Percentiles rank a stretch among this genome's conserved stretches.
Evolutionary conservation across 64 coral and sea anemone species (phyloP).

Genomic region (Actinia equina): DNA sequence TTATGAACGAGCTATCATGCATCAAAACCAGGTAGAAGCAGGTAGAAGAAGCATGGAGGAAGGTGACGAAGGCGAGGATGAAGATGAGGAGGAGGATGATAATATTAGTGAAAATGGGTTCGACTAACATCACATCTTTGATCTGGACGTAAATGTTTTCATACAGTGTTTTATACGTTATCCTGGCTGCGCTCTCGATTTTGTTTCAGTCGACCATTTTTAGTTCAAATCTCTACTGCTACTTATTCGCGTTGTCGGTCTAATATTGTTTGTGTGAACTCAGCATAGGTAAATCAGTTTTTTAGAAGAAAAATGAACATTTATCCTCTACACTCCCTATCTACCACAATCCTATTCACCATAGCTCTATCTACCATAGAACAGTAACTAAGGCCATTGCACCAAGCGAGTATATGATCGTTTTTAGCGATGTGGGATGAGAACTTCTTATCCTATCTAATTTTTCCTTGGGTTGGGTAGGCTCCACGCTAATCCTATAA

Average conservation of each 20-base stretch:
- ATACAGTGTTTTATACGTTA: neutral
- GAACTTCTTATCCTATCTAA: too few species aligned
- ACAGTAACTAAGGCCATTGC: too few species aligned
- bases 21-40: conserved; percentile 48
- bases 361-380: too few species aligned
- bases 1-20: conserved; percentile 57
- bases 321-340: too few species aligned
- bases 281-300: neutral
- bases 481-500: neutral
- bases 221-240: neutral
- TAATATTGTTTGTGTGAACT: neutral
- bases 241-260: conserved; percentile 1
- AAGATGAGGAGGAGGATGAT: conserved; percentile 19
- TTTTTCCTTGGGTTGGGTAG: too few species aligned
- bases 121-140: conserved; percentile 13
- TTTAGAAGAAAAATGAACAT: too few species aligned
- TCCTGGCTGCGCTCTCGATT: too few species aligned
- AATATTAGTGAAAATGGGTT: conserved; percentile 49
- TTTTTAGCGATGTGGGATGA: too few species aligned
- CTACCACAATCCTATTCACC: too few species aligned
- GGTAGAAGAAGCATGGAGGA: conserved; percentile 7
- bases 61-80: conserved; percentile 49
- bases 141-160: too few species aligned
- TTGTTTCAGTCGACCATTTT: neutral
- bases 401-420: too few species aligned